These are phyloP conservation scores for Brachionus rotundiformis DNA, from an alignment of 1,140 invertebrate genomes.

Conservation along the genomic window DNA sequence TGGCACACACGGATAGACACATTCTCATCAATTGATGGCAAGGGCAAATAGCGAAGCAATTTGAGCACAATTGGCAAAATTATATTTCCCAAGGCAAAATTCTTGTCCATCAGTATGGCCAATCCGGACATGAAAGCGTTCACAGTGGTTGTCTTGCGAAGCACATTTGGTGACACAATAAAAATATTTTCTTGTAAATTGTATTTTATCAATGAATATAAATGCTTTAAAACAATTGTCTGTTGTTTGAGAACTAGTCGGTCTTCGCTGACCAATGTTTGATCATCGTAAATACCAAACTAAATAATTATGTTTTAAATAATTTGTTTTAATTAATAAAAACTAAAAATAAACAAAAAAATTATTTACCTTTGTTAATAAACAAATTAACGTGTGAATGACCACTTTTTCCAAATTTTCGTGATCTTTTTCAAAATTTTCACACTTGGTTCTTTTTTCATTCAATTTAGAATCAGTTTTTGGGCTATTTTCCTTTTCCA, in stretches of 20 bases:
- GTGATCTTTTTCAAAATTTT: constrained; percentile 71
- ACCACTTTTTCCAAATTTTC: constrained; percentile 93
- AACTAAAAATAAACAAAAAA: too few species aligned
- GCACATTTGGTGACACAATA: constrained; percentile 80
- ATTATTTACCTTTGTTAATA: constrained; percentile 87
- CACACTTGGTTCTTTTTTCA: constrained; percentile 67
- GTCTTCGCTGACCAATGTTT: constrained; percentile 55
- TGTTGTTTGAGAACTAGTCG: constrained; percentile 56
- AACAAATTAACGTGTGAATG: constrained; percentile 87
- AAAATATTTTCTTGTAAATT: constrained; percentile 85
- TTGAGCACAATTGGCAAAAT: constrained; percentile 81
- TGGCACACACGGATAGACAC: constrained; percentile 62
- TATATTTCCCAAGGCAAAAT: constrained; percentile 82
- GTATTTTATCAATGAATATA: constrained; percentile 89
- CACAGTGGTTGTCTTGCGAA: constrained; percentile 81
- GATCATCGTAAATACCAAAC: constrained; percentile 59
- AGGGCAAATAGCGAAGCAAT: constrained; percentile 82
- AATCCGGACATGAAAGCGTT: constrained; percentile 90
- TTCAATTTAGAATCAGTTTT: constrained; percentile 63
- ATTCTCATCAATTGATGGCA: constrained; percentile 65
- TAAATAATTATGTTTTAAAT: constrained; percentile 53
- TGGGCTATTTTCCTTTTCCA: neutral
- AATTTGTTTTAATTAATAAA: too few species aligned
- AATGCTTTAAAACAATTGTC: constrained; percentile 83
- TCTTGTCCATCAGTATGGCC: constrained; percentile 82